These are phyloP conservation scores for Cariama cristata DNA, from an alignment of 2,113 vertebrate species.

Conservation along the genomic window DNA sequence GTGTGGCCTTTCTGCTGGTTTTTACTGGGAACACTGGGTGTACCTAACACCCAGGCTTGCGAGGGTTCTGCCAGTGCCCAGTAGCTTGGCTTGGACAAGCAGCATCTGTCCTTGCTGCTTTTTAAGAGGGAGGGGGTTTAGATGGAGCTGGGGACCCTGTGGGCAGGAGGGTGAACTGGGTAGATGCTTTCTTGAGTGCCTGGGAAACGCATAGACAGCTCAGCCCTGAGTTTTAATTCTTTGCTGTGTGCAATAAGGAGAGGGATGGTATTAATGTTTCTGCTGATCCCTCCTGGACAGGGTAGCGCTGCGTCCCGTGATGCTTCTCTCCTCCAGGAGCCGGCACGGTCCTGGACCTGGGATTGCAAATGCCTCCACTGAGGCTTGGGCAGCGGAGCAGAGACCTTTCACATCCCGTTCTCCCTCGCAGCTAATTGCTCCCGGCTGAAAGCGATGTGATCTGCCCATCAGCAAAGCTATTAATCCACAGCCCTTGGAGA, in stretches of 20 bases:
- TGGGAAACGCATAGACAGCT: not conserved
- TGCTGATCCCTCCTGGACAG: not conserved
- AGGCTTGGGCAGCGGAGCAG: accelerated
- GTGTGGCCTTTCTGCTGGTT: not conserved
- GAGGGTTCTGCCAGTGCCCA: not conserved
- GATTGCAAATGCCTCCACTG: not conserved
- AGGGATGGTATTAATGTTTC: not conserved
- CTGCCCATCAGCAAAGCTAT: not conserved
- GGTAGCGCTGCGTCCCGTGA: not conserved
- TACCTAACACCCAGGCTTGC: not conserved
- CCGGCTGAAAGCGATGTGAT: not conserved
- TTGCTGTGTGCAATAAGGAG: accelerated
- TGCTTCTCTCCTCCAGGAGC: not conserved
- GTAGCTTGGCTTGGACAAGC: not conserved
- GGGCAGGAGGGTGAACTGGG: not conserved
- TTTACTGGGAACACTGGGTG: not conserved
- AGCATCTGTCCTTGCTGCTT: not conserved
- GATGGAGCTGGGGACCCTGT: not conserved
- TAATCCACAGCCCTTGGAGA: not conserved
- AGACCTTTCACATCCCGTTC: not conserved
- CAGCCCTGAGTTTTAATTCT: not conserved
- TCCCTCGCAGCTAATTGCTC: not conserved
- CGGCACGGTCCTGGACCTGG: accelerated
- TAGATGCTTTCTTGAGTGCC: not conserved
- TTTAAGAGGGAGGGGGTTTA: not conserved